These are phyloP conservation scores for Mystacides longicornis DNA, from an alignment of 2,888 invertebrate species.

Conservation along the genomic window DNA sequence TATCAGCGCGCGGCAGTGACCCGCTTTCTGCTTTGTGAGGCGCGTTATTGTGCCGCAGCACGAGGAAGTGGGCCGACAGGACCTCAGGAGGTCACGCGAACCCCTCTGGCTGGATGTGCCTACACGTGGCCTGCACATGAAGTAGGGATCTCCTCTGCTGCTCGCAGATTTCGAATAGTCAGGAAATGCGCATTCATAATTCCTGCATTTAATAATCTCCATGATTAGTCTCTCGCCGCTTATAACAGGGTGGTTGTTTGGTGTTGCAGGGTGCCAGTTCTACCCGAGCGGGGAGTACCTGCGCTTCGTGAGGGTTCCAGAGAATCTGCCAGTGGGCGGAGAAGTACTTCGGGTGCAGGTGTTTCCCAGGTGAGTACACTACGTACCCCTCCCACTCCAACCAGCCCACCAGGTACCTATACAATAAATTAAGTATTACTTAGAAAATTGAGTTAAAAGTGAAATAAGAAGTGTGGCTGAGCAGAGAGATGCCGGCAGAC, in stretches of 20 bases:
- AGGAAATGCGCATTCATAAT: no score
- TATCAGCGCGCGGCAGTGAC: not conserved
- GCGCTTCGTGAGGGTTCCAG: constrained; percentile 77
- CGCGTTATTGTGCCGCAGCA: not conserved
- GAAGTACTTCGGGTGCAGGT: constrained; percentile 74
- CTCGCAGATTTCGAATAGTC: no score
- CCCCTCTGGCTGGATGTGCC: not conserved
- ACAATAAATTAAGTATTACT: no score
- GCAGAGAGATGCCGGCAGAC: no score
- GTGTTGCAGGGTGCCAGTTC: constrained; percentile 73
- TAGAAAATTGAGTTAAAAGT: no score
- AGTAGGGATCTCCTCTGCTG: no score
- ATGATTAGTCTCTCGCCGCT: no score
- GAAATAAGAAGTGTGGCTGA: no score
- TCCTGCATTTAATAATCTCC: no score
- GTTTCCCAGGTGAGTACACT: constrained; percentile 60
- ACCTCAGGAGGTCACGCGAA: not conserved
- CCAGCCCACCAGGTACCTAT: no score
- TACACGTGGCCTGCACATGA: not conserved
- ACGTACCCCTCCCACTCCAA: no score
- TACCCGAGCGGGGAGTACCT: constrained; percentile 77
- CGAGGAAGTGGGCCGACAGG: not conserved
- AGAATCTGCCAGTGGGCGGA: constrained; percentile 68
- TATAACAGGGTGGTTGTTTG: not conserved
- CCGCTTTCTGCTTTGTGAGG: constrained; percentile 2